Evolutionary conservation across 1,140 invertebrate species (phyloP).

Genomic region (Xylocopa sonorina): DNA sequence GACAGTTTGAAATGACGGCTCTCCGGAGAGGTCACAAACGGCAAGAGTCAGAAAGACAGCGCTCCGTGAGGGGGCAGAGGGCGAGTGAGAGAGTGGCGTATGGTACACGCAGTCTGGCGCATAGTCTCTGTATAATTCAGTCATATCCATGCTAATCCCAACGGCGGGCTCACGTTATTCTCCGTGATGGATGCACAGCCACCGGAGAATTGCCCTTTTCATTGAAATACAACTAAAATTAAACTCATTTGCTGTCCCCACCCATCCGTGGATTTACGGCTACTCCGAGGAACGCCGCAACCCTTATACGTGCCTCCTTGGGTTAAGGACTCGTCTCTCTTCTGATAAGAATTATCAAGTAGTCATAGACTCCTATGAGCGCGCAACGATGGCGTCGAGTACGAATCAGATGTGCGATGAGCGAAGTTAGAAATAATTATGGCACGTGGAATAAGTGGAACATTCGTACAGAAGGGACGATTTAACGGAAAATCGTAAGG

Average conservation of each 20-base stretch:
- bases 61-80: slow-evolving; percentile 49
- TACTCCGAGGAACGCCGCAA: not conserved
- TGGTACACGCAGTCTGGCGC: slow-evolving; percentile 77
- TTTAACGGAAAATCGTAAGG: slow-evolving; percentile 38
- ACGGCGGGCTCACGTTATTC: slow-evolving; percentile 73
- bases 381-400: too few relatives aligned
- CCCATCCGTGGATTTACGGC: slow-evolving; percentile 71
- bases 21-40: slow-evolving; percentile 65
- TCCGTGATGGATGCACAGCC: slow-evolving; percentile 76
- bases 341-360: not conserved
- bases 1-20: slow-evolving; percentile 66
- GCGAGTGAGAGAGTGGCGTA: slow-evolving; percentile 64
- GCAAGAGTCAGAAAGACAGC: slow-evolving; percentile 57
- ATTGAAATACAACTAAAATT: slow-evolving; percentile 79
- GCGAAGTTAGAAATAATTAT: too few relatives aligned
- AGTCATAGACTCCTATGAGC: not conserved
- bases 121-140: slow-evolving; percentile 78
- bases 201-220: slow-evolving; percentile 77
- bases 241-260: slow-evolving; percentile 75
- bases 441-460: not conserved
- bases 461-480: not conserved
- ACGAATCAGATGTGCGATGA: too few relatives aligned
- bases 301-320: not conserved
- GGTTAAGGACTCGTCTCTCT: not conserved
- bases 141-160: slow-evolving; percentile 79